A percentile compares a stretch with the other conserved stretches of the same genome.
Conservation (phyloP, 1,140 invertebrate genomes). For the Amphibalanus amphitrite region DNA sequence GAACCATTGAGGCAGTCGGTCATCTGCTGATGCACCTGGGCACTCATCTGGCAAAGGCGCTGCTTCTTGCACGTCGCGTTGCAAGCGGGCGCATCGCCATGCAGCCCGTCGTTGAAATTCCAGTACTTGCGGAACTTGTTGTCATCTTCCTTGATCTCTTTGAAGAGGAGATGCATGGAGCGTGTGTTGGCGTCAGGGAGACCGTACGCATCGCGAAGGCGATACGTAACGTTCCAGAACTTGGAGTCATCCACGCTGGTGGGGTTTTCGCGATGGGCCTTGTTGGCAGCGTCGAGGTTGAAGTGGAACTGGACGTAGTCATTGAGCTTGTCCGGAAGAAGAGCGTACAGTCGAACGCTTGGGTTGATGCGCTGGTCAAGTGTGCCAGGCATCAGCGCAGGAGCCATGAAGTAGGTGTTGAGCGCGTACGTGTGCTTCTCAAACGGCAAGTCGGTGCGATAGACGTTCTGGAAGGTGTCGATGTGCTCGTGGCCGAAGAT, state of each 20-base stretch:
- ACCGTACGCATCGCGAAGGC: not conserved
- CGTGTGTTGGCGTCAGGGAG: not conserved
- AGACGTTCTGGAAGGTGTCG: slow-evolving; percentile 1
- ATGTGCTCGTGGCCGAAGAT: slow-evolving; percentile 2
- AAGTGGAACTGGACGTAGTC: not conserved
- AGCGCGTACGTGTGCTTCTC: not conserved
- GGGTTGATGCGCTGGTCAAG: not conserved
- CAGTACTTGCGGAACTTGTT: not conserved
- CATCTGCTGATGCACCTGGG: not conserved
- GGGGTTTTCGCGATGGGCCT: not conserved
- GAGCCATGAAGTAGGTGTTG: not conserved
- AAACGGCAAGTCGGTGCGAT: not conserved
- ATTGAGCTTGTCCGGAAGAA: not conserved
- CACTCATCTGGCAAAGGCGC: not conserved
- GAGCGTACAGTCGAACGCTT: not conserved
- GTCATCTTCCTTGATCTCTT: not conserved
- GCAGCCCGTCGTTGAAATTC: not conserved
- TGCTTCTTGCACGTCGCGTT: not conserved
- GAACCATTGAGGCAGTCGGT: not conserved
- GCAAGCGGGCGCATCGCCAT: not conserved
- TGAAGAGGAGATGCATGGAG: not conserved
- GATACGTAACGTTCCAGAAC: not conserved
- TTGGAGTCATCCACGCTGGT: not conserved
- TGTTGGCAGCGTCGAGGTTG: not conserved
- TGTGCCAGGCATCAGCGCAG: not conserved